Conservation (phyloP, 1,140 invertebrate genomes). For the Trichonephila clavata region DNA sequence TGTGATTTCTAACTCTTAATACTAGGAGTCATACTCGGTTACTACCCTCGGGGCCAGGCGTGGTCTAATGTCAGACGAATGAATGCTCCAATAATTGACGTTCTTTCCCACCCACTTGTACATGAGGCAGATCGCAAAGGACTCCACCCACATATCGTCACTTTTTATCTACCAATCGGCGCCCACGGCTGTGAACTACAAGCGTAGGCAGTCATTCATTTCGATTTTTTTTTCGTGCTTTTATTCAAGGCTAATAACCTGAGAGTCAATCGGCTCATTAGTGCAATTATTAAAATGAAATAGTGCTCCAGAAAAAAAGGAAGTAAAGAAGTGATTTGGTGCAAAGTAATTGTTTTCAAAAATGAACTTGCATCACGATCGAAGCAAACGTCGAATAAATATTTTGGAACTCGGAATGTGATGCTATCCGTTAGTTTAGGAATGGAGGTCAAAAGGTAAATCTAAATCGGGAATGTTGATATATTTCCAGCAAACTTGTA, state of each 20-base stretch:
- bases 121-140: slow-evolving; percentile 25
- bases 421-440: no score
- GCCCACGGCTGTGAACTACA: slow-evolving; percentile 63
- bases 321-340: background rate
- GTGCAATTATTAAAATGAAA: slow-evolving; percentile 30
- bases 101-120: slow-evolving; percentile 69
- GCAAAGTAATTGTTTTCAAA: background rate
- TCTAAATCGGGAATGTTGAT: no score
- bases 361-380: no score
- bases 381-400: no score
- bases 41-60: slow-evolving; percentile 52
- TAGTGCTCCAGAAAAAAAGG: slow-evolving; percentile 3
- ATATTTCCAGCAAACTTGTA: no score
- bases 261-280: slow-evolving; percentile 2
- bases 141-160: slow-evolving; percentile 73
- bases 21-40: slow-evolving; percentile 43
- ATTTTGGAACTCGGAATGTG: no score
- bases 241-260: slow-evolving; percentile 70
- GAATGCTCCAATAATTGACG: slow-evolving; percentile 72
- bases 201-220: slow-evolving; percentile 56
- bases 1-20: slow-evolving; percentile 16
- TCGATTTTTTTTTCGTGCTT: slow-evolving; percentile 21
- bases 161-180: slow-evolving; percentile 65
- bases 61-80: slow-evolving; percentile 43
- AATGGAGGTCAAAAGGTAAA: no score